A percentile compares a stretch with the other conserved stretches of the same genome.
phyloP scores from a whole-genome alignment of 2,888 invertebrate genomes.

The Agonopterix arenella region DNA sequence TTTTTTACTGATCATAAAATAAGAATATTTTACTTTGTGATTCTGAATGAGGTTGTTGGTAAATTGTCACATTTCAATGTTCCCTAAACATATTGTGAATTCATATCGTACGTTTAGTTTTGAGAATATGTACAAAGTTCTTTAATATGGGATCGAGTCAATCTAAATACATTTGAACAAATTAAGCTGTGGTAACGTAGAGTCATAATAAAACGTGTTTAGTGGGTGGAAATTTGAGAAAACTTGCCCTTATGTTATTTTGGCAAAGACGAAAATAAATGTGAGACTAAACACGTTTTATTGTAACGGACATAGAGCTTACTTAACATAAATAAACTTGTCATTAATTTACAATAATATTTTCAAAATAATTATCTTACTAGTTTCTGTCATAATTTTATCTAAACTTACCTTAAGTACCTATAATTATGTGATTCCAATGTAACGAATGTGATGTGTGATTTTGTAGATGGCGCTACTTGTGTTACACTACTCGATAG shows the following conservation, averaged over 20 bases:
- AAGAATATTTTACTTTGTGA: neutral
- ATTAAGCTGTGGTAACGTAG: neutral
- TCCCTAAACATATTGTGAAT: constrained; percentile 47
- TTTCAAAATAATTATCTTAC: no score
- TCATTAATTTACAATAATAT: no score
- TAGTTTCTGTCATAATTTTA: no score
- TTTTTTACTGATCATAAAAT: no score
- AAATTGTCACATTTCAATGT: constrained; percentile 24
- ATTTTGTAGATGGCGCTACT: constrained; percentile 1
- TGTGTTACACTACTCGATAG: constrained; percentile 4
- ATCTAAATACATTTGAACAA: constrained; percentile 1
- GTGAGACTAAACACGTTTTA: no score
- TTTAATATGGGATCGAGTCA: neutral
- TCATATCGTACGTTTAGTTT: constrained; percentile 41
- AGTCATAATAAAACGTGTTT: no score
- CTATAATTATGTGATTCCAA: constrained; percentile 17
- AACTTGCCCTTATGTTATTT: no score
- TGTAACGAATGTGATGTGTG: constrained; percentile 14
- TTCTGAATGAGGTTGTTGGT: neutral
- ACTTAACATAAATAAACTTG: neutral
- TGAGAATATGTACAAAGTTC: constrained; percentile 7
- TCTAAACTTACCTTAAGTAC: constrained; percentile 3
- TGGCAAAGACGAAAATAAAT: neutral
- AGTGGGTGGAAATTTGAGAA: no score
- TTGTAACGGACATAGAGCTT: neutral